Conservation (phyloP, 1,140 invertebrate genomes). For the Conus ventricosus region DNA sequence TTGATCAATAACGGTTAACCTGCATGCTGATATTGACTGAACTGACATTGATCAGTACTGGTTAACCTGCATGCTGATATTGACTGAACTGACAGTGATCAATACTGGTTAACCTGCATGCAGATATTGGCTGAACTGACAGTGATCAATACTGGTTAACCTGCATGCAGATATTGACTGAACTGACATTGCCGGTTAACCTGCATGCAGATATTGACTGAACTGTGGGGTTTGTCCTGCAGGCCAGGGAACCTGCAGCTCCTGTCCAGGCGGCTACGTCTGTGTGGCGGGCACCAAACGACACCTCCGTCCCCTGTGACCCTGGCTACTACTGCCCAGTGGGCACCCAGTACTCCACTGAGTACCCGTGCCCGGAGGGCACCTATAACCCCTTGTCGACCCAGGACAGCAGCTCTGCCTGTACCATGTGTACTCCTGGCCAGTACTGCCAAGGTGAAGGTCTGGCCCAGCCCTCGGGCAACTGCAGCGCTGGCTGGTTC, state of each 20-base stretch:
- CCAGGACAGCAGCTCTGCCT: conserved; percentile 52
- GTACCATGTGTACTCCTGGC: conserved; percentile 65
- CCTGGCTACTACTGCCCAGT: conserved; percentile 66
- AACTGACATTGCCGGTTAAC: too few species aligned
- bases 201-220: too few species aligned
- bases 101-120: too few species aligned
- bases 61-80: too few species aligned
- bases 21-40: too few species aligned
- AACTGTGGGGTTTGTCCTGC: conserved; percentile 33
- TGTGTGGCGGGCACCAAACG: conserved; percentile 61
- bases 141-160: too few species aligned
- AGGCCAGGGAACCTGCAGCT: conserved; percentile 62
- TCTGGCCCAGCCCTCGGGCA: conserved; percentile 52
- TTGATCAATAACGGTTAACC: too few species aligned
- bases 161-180: too few species aligned
- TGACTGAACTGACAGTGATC: too few species aligned
- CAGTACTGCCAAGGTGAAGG: conserved; percentile 62
- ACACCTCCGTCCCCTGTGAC: conserved; percentile 55
- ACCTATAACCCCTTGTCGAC: conserved; percentile 63
- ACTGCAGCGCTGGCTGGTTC: conserved; percentile 70
- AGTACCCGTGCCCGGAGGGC: conserved; percentile 64
- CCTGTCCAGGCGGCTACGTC: conserved; percentile 64
- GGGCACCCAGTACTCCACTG: conserved; percentile 59
- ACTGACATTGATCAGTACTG: too few species aligned
- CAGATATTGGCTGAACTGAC: too few species aligned